Percentiles rank a stretch among this genome's conserved stretches.
These are phyloP conservation scores for Flexamia atlantica DNA, from an alignment of 2,888 invertebrate genomes.

Conservation along the genomic window DNA sequence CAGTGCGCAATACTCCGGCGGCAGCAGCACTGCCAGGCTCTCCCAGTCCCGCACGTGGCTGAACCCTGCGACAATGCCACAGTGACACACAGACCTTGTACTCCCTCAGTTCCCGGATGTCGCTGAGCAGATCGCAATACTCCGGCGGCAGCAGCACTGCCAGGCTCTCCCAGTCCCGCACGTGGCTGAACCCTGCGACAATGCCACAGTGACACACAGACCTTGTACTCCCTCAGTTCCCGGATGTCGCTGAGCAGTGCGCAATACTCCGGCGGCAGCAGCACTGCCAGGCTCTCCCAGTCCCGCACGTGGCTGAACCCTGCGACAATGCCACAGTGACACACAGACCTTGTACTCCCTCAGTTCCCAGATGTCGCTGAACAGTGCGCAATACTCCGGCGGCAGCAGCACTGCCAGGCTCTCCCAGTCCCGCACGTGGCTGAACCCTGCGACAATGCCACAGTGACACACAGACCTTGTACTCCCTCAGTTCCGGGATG, in stretches of 20 bases:
- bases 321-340: conserved; percentile 73
- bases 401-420: conserved; percentile 93
- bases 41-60: conserved; percentile 96
- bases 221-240: conserved; percentile 81
- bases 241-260: conserved; percentile 90
- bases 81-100: too few relatives aligned
- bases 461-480: conserved; percentile 75
- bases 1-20: conserved; percentile 88
- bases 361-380: conserved; percentile 90
- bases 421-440: conserved; percentile 95
- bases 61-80: conserved; percentile 73
- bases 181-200: conserved; percentile 81
- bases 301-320: conserved; percentile 89
- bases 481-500: conserved; percentile 86
- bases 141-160: conserved; percentile 92
- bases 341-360: conserved; percentile 77
- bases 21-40: conserved; percentile 91
- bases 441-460: conserved; percentile 74
- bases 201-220: too few relatives aligned
- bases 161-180: conserved; percentile 96
- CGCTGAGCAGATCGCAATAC: conserved; percentile 86
- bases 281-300: conserved; percentile 94
- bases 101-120: conserved; percentile 87
- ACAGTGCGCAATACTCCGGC: conserved; percentile 86
- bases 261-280: conserved; percentile 91